Conservation (phyloP, 2,888 invertebrate species). For the Trissolcus brochymenae region DNA sequence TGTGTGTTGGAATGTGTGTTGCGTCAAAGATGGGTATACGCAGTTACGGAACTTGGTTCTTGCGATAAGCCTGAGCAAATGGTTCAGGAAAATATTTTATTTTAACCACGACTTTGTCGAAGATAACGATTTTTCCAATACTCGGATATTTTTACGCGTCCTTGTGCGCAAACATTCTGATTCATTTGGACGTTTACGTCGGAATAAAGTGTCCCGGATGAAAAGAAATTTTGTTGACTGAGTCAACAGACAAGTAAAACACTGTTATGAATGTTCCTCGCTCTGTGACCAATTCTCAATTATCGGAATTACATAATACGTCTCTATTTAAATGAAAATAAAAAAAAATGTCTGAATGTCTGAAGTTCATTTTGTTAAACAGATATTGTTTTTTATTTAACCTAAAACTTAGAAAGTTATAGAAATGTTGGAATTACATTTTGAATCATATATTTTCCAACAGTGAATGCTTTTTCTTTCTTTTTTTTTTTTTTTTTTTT, state of each 20-base stretch:
- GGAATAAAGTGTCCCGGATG: conserved; percentile 50
- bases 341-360: background rate
- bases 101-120: conserved; percentile 40
- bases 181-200: conserved; percentile 49
- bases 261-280: conserved; percentile 10
- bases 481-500: too few relatives aligned
- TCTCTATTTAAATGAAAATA: background rate
- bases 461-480: too few relatives aligned
- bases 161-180: conserved; percentile 56
- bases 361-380: too few relatives aligned
- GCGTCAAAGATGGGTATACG: conserved; percentile 55
- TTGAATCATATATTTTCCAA: too few relatives aligned
- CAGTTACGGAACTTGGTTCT: conserved; percentile 48
- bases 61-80: conserved; percentile 39
- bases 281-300: conserved; percentile 23
- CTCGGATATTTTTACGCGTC: conserved; percentile 53
- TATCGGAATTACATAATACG: conserved; percentile 24
- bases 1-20: conserved; percentile 30
- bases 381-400: too few relatives aligned
- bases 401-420: too few relatives aligned
- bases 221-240: conserved; percentile 42
- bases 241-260: conserved; percentile 37
- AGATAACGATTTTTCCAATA: conserved; percentile 59
- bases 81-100: conserved; percentile 9
- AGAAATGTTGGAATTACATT: too few relatives aligned